Percentiles rank a stretch among this genome's conserved stretches.
Evolutionary conservation across 2,888 invertebrate species (phyloP).

Genomic region (Cancer borealis): DNA sequence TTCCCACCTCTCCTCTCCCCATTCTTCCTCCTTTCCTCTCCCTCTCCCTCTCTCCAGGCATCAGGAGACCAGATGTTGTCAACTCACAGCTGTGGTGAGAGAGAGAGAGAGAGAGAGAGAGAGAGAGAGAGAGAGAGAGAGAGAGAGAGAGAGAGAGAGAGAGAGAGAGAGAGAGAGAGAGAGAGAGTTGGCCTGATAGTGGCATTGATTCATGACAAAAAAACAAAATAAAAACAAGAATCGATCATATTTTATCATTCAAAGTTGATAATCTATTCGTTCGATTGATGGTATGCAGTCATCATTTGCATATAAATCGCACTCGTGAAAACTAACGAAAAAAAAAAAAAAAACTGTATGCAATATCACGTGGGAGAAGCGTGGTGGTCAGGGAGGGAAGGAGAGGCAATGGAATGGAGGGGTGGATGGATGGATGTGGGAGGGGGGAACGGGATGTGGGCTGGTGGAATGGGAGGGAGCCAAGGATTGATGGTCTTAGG

Average conservation of each 20-base stretch:
- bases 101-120: slow-evolving; percentile 16
- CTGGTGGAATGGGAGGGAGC: slow-evolving; percentile 18
- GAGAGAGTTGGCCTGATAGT: background rate
- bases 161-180: slow-evolving; percentile 40
- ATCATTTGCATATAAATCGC: background rate
- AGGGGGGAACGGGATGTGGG: background rate
- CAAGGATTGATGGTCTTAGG: slow-evolving; percentile 13
- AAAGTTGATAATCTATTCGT: background rate
- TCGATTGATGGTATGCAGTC: background rate
- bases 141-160: slow-evolving; percentile 55
- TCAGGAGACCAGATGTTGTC: background rate
- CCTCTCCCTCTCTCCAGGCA: background rate
- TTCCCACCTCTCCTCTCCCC: background rate
- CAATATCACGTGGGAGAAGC: background rate
- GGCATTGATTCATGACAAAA: too few relatives aligned
- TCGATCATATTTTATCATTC: background rate
- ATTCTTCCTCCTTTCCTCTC: too few relatives aligned
- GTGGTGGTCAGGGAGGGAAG: background rate
- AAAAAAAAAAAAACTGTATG: background rate
- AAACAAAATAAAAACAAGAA: background rate
- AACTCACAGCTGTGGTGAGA: slow-evolving; percentile 21
- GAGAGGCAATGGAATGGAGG: background rate
- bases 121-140: slow-evolving; percentile 43
- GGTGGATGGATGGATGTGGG: background rate
- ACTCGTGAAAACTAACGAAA: background rate